These are phyloP conservation scores for Theocolax elegans DNA, from an alignment of 1,140 invertebrate genomes.

Conservation along the genomic window DNA sequence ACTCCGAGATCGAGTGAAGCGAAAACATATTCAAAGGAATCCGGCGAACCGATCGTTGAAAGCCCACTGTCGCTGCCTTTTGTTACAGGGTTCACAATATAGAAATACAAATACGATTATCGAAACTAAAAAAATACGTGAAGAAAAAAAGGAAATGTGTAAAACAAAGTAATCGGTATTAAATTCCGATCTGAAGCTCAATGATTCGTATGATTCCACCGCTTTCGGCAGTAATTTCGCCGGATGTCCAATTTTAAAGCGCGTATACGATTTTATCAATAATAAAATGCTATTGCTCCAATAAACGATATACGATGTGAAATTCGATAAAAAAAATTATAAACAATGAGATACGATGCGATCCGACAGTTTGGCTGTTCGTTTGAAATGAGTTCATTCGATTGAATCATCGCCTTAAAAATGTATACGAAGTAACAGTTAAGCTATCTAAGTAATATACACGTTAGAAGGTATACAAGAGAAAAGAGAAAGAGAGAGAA, in stretches of 20 bases:
- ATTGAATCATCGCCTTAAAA: conserved; percentile 71
- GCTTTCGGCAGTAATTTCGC: conserved; percentile 22
- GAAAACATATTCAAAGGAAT: conserved; percentile 16
- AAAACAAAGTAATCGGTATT: conserved; percentile 5
- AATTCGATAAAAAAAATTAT: conserved; percentile 6
- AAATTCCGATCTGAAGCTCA: background rate
- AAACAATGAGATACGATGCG: conserved; percentile 46
- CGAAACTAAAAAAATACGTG: background rate
- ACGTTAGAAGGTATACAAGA: conserved; percentile 63
- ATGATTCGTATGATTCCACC: conserved; percentile 21
- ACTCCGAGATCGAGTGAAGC: background rate
- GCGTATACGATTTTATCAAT: conserved; percentile 42
- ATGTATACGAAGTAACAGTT: conserved; percentile 69
- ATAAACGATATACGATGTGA: conserved; percentile 38
- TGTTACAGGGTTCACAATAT: conserved; percentile 42
- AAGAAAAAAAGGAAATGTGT: conserved; percentile 1
- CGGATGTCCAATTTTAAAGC: conserved; percentile 30
- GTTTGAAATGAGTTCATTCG: conserved; percentile 67
- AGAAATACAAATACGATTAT: conserved; percentile 31
- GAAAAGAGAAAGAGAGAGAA: conserved; percentile 49
- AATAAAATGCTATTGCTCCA: conserved; percentile 10
- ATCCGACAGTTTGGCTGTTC: conserved; percentile 64
- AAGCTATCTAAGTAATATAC: conserved; percentile 69
- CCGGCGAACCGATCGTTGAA: conserved; percentile 28
- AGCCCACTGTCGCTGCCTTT: conserved; percentile 34